These are phyloP conservation scores for Chiroxiphia lanceolata DNA, from an alignment of 2,797 vertebrate species.

Conservation along the genomic window DNA sequence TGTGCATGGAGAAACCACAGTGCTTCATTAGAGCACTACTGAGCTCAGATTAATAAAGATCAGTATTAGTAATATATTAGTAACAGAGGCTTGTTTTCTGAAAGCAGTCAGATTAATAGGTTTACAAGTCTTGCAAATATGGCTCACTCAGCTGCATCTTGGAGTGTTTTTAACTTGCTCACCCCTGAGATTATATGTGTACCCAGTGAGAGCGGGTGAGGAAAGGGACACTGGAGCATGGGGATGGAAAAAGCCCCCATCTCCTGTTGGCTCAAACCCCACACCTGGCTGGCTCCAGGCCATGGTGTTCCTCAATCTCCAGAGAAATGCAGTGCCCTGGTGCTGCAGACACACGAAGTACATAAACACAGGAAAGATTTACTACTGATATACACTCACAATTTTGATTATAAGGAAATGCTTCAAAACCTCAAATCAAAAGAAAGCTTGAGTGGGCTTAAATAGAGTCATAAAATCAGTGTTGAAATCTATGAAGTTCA, in stretches of 20 bases:
- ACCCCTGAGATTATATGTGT: background rate
- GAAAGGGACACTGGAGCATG: background rate
- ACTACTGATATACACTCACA: background rate
- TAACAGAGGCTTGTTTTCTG: background rate
- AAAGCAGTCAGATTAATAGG: background rate
- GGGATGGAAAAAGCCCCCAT: background rate
- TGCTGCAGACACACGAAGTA: no score
- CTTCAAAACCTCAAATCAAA: background rate
- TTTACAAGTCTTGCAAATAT: background rate
- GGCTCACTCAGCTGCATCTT: background rate
- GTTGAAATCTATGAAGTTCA: background rate
- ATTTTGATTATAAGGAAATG: background rate
- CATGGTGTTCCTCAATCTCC: fast-evolving
- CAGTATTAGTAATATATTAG: background rate
- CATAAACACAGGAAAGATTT: background rate
- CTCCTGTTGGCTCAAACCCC: background rate
- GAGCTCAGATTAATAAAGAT: background rate
- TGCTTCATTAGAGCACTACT: background rate
- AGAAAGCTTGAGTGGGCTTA: background rate
- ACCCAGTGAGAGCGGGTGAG: background rate
- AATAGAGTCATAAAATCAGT: background rate
- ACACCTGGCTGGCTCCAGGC: background rate
- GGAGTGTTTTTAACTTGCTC: background rate
- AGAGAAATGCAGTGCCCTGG: background rate
- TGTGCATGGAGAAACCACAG: background rate